Evolutionary conservation across 2,888 invertebrate species (phyloP).

Genomic region (Lapara coniferarum): DNA sequence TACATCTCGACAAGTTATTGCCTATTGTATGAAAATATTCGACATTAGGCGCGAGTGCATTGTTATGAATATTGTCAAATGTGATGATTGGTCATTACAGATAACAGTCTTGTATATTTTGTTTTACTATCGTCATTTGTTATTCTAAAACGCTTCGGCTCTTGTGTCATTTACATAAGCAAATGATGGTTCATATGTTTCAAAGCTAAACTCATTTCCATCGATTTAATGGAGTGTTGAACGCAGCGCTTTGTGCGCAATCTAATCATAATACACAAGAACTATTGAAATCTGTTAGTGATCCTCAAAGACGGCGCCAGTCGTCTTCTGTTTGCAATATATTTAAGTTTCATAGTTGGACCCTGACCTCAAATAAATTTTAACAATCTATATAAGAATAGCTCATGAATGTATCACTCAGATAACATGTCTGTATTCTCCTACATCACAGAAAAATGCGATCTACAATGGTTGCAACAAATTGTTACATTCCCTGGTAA

Average conservation of each 20-base stretch:
- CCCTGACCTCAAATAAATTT: no score
- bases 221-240: neutral
- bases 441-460: no score
- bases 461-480: no score
- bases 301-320: neutral
- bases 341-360: no score
- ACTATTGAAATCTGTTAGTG: neutral
- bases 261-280: neutral
- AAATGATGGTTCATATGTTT: conserved; percentile 1
- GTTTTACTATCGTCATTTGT: conserved; percentile 19
- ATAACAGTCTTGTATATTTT: conserved; percentile 23
- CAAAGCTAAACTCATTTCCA: neutral
- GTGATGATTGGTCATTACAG: conserved; percentile 30
- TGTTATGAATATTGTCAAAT: conserved; percentile 35
- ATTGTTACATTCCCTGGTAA: no score
- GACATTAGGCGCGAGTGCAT: conserved; percentile 35
- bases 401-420: no score
- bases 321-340: no score
- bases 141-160: neutral
- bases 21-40: conserved; percentile 46
- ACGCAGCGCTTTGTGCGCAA: neutral
- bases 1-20: conserved; percentile 34
- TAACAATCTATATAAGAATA: no score
- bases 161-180: neutral
- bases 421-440: no score